A percentile compares a stretch with the other conserved stretches of the same genome.
phyloP scores from a whole-genome alignment of 2,888 invertebrate genomes.

The Lepidochitona cinerea region DNA sequence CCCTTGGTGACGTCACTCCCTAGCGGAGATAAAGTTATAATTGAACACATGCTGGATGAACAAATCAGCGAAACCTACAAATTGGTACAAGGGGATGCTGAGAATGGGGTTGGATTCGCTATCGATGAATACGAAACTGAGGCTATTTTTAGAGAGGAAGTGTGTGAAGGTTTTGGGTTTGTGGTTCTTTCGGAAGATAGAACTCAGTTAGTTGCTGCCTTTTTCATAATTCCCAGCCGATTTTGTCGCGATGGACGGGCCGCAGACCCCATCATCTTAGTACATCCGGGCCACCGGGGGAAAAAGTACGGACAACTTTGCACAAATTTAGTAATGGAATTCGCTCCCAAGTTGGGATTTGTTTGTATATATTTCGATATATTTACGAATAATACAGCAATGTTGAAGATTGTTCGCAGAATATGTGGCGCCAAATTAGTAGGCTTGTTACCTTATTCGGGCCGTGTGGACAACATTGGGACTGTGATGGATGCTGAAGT shows the following conservation, averaged over 20 bases:
- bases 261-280: constrained; percentile 43
- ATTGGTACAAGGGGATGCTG: constrained; percentile 33
- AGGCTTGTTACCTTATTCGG: constrained; percentile 36
- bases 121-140: constrained; percentile 39
- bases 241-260: constrained; percentile 39
- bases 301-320: constrained; percentile 39
- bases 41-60: constrained; percentile 34
- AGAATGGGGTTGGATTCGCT: constrained; percentile 38
- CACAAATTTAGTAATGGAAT: constrained; percentile 33
- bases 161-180: constrained; percentile 30
- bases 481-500: neutral
- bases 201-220: constrained; percentile 34
- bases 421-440: constrained; percentile 40
- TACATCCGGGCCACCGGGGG: constrained; percentile 31
- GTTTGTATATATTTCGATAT: constrained; percentile 47
- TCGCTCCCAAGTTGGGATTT: constrained; percentile 39
- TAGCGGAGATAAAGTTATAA: constrained; percentile 29
- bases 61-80: constrained; percentile 38
- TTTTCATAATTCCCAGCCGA: constrained; percentile 37
- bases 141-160: constrained; percentile 37
- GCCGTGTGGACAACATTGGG: neutral
- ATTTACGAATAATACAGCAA: constrained; percentile 42
- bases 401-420: constrained; percentile 38
- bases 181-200: constrained; percentile 25
- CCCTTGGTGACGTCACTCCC: constrained; percentile 33